Conservation (phyloP, 2,113 vertebrate species). For the Rhadina sibilatrix region DNA sequence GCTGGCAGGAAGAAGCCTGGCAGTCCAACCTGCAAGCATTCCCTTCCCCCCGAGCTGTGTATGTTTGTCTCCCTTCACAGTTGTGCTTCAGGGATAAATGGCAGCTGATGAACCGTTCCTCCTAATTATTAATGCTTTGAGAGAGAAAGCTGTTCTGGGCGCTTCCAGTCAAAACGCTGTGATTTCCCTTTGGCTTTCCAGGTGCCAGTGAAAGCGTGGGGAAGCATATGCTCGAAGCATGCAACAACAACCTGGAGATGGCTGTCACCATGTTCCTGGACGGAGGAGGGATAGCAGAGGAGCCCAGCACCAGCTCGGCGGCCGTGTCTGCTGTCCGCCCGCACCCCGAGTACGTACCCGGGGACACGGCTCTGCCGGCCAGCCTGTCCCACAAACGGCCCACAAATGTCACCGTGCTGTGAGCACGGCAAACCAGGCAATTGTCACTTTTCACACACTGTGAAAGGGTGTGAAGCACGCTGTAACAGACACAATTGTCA, state of each 20-base stretch:
- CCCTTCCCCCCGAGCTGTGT: background rate
- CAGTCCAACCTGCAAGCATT: background rate
- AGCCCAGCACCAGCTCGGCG: conserved; percentile 94
- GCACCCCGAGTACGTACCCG: conserved; percentile 82
- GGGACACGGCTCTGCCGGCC: background rate
- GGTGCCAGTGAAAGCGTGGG: conserved; percentile 96
- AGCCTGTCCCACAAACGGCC: background rate
- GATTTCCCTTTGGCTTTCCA: conserved; percentile 48
- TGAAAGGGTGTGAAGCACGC: too few relatives aligned
- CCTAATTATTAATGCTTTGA: background rate
- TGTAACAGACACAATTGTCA: too few relatives aligned
- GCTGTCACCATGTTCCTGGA: conserved; percentile 99
- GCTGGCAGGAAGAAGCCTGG: background rate
- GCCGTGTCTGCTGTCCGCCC: conserved; percentile 85
- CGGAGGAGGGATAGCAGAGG: conserved; percentile 92
- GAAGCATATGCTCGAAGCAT: conserved; percentile 97
- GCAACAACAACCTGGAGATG: conserved; percentile 98
- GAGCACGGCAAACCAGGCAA: background rate
- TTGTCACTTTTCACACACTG: background rate
- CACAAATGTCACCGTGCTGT: too few relatives aligned
- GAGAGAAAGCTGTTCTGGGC: background rate
- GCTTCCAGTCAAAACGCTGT: background rate
- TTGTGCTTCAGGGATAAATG: background rate
- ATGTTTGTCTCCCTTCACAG: background rate
- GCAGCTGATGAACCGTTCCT: background rate